Conservation (phyloP, 1,140 invertebrate species). For the Tetragonula clypearis region DNA sequence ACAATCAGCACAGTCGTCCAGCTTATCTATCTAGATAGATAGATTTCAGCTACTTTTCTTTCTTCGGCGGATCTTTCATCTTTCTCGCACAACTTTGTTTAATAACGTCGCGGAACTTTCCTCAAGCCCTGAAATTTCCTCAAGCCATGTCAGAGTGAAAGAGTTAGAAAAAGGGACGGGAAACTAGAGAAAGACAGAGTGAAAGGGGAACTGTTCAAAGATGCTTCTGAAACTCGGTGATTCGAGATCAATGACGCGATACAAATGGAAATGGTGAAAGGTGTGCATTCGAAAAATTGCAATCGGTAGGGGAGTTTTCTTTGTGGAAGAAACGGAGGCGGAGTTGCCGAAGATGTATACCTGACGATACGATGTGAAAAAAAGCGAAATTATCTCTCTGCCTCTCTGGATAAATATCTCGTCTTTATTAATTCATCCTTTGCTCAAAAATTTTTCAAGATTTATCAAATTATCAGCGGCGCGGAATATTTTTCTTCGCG, state of each 20-base stretch:
- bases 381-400: not conserved
- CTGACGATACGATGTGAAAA: not conserved
- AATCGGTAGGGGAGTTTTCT: not conserved
- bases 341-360: not conserved
- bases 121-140: not conserved
- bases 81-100: not conserved
- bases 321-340: not conserved
- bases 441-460: not conserved
- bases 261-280: not conserved
- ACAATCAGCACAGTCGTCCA: not conserved
- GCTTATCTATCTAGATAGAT: not conserved
- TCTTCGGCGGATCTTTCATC: not conserved
- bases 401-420: not conserved
- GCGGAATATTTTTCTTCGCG: not conserved
- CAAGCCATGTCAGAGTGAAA: not conserved
- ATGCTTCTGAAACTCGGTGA: not conserved
- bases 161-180: no score
- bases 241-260: not conserved
- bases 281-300: not conserved
- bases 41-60: not conserved
- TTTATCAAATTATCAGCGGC: not conserved
- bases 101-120: constrained; percentile 10
- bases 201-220: not conserved
- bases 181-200: no score
- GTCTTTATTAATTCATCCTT: not conserved